These are phyloP conservation scores for Ramazzottius varieornatus DNA, from an alignment of 2,888 invertebrate species.

Conservation along the genomic window DNA sequence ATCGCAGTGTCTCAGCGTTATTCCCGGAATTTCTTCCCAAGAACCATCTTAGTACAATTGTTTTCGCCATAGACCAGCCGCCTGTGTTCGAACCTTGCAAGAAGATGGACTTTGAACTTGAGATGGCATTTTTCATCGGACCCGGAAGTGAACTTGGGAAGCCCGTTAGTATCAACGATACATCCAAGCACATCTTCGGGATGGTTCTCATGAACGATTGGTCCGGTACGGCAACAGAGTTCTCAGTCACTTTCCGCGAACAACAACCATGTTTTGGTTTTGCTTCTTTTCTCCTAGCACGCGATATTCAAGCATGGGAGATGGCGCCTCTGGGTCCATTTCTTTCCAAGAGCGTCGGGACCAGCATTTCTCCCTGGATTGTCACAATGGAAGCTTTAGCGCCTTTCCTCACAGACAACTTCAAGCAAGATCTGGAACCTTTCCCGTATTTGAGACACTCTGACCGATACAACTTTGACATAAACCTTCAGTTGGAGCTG, in stretches of 20 bases:
- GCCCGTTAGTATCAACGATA: slow-evolving; percentile 46
- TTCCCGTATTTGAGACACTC: slow-evolving; percentile 61
- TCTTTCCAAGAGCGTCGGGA: slow-evolving; percentile 78
- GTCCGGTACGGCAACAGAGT: slow-evolving; percentile 52
- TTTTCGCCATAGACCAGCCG: slow-evolving; percentile 22
- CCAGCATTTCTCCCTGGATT: slow-evolving; percentile 85
- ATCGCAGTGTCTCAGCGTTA: too few relatives aligned
- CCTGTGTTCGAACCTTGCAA: slow-evolving; percentile 63
- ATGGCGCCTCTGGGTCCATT: slow-evolving; percentile 93
- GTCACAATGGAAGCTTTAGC: slow-evolving; percentile 72
- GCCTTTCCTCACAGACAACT: slow-evolving; percentile 57
- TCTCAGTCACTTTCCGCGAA: too few relatives aligned
- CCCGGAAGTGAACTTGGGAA: slow-evolving; percentile 49
- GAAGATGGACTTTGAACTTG: slow-evolving; percentile 82
- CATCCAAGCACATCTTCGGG: slow-evolving; percentile 77
- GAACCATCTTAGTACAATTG: too few relatives aligned
- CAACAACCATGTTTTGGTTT: too few relatives aligned
- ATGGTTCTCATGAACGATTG: slow-evolving; percentile 96
- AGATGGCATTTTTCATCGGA: slow-evolving; percentile 84
- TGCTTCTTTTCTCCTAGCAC: too few relatives aligned
- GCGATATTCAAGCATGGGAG: slow-evolving; percentile 98
- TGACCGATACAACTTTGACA: slow-evolving; percentile 71
- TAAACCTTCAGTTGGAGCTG: slow-evolving; percentile 58
- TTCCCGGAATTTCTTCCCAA: too few relatives aligned
- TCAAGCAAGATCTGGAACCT: slow-evolving; percentile 51